A percentile compares a stretch with the other conserved stretches of the same genome.
Conservation (phyloP, 2,888 invertebrate species). For the Amblyjoppa proteus region DNA sequence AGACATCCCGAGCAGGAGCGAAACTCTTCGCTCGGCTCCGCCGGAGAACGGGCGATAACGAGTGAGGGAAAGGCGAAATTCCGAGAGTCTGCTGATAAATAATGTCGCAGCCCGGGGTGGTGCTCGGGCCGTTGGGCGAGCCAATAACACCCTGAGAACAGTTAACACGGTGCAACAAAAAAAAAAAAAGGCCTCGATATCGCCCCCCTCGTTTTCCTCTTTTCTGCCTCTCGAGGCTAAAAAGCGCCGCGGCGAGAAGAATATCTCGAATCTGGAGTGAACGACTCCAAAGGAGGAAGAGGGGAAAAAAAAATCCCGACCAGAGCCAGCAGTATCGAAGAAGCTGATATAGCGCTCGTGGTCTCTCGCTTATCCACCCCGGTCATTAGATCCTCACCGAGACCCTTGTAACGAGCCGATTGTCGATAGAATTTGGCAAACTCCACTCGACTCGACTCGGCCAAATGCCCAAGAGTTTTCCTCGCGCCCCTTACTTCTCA, state of each 20-base stretch:
- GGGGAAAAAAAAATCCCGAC: neutral
- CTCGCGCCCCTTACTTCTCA: constrained; percentile 3
- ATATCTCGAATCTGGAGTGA: constrained; percentile 3
- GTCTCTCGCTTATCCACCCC: constrained; percentile 28
- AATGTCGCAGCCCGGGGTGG: neutral
- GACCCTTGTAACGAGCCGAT: constrained; percentile 44
- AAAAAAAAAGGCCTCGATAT: neutral
- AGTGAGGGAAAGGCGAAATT: constrained; percentile 32
- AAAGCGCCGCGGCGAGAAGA: constrained; percentile 3
- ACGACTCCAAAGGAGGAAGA: neutral
- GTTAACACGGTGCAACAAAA: neutral
- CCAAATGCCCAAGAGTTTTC: constrained; percentile 21
- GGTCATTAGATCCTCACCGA: neutral
- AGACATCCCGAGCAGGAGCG: constrained; percentile 18
- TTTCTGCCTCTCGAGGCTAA: neutral
- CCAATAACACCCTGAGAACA: constrained; percentile 10
- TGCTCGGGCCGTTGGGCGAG: constrained; percentile 1
- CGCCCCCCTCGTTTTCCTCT: neutral
- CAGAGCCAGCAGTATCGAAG: constrained; percentile 2
- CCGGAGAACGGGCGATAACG: constrained; percentile 19
- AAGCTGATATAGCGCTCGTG: constrained; percentile 32
- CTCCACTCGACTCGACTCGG: neutral
- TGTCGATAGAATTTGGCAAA: constrained; percentile 51
- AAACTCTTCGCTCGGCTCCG: constrained; percentile 27
- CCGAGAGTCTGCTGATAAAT: constrained; percentile 20